Conservation (phyloP, 1,140 invertebrate species). For the Phocides pigmalion region DNA sequence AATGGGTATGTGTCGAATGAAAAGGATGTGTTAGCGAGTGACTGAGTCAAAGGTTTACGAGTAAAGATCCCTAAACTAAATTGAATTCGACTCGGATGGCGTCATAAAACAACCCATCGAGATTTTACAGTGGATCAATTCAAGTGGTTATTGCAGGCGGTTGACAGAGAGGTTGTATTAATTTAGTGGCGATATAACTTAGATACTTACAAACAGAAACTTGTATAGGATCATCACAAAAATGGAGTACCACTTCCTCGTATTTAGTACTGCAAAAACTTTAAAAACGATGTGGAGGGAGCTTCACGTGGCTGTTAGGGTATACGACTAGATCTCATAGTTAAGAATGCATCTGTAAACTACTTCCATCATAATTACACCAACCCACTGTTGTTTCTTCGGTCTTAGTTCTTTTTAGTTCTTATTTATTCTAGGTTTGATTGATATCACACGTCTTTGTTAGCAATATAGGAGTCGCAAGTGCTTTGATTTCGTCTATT, state of each 20-base stretch:
- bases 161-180: not conserved
- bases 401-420: no score
- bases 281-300: no score
- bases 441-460: no score
- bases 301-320: no score
- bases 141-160: constrained; percentile 42
- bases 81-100: constrained; percentile 72
- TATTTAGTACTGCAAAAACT: not conserved
- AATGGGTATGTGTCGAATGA: not conserved
- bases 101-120: constrained; percentile 66
- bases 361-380: no score
- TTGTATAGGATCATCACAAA: constrained; percentile 2
- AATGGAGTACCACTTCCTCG: not conserved
- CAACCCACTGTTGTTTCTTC: no score
- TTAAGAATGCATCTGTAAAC: no score
- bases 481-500: no score
- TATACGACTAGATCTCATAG: no score
- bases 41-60: constrained; percentile 71
- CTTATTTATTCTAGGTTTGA: no score
- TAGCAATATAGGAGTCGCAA: no score
- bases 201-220: constrained; percentile 8
- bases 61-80: constrained; percentile 62
- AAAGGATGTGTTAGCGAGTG: constrained; percentile 37
- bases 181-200: not conserved
- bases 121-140: constrained; percentile 55